Evolutionary conservation across 2,888 invertebrate species (phyloP).

Genomic region (Hirudinaria manillensis): DNA sequence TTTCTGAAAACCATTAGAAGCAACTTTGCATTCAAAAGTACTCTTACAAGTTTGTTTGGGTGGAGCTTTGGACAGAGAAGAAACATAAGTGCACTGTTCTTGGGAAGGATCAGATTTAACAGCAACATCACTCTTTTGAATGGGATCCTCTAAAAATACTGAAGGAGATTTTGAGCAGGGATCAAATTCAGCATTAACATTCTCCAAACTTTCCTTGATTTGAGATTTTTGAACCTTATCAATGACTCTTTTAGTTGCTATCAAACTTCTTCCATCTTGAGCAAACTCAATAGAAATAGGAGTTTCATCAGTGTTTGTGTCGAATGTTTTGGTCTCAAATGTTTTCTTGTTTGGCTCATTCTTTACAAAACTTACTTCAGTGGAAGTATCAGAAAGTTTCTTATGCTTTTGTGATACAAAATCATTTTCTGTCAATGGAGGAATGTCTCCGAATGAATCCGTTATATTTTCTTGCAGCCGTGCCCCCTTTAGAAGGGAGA

Average conservation of each 20-base stretch:
- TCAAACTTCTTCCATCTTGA: conserved; percentile 31
- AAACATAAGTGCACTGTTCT: neutral
- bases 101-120: neutral
- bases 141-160: neutral
- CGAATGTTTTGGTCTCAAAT: conserved; percentile 37
- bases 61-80: conserved; percentile 5
- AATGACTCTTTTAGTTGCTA: conserved; percentile 61
- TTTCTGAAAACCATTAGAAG: too few species aligned
- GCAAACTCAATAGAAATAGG: conserved; percentile 31
- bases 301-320: conserved; percentile 38
- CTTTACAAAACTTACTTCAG: conserved; percentile 15
- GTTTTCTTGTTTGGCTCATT: conserved; percentile 26
- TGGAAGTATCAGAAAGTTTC: conserved; percentile 13
- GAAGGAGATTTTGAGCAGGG: conserved; percentile 57
- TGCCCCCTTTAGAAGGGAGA: conserved; percentile 32
- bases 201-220: conserved; percentile 35
- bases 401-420: neutral
- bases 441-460: conserved; percentile 20
- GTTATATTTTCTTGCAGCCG: conserved; percentile 36
- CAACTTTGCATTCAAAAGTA: too few species aligned
- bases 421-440: conserved; percentile 7
- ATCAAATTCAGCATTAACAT: conserved; percentile 18
- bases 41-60: neutral
- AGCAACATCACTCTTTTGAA: neutral
- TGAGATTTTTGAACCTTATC: conserved; percentile 33